These are phyloP conservation scores for Bryconaethiops microstoma DNA, from an alignment of 2,797 vertebrate species.

Conservation along the genomic window DNA sequence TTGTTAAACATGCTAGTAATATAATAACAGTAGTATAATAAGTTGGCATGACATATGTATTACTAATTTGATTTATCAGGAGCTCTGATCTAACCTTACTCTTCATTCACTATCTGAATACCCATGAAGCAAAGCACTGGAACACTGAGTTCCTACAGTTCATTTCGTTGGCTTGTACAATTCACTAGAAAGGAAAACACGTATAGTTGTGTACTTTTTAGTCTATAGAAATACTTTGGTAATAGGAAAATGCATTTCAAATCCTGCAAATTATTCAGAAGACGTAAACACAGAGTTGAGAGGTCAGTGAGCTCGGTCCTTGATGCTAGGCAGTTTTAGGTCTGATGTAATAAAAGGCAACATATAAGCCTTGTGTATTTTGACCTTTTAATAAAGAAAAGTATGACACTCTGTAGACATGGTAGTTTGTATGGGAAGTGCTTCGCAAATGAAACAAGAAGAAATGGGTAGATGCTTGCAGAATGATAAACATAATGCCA, in stretches of 20 bases:
- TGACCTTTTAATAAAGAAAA: background rate
- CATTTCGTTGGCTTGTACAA: no score
- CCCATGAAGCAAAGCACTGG: background rate
- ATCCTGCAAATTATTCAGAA: background rate
- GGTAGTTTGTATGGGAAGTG: background rate
- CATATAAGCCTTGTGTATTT: background rate
- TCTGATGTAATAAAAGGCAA: background rate
- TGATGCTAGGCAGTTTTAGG: background rate
- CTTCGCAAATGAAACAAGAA: background rate
- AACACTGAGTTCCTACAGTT: background rate
- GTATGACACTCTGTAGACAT: background rate
- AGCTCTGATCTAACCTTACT: background rate
- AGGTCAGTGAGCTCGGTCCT: background rate
- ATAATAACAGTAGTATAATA: background rate
- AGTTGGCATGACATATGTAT: background rate
- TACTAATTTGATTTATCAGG: background rate
- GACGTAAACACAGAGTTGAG: no score
- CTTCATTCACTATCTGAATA: background rate
- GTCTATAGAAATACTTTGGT: background rate
- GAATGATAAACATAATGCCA: background rate
- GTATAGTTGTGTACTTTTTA: background rate
- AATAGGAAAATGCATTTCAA: no score
- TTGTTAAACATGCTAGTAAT: background rate
- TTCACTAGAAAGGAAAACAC: background rate
- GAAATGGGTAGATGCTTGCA: background rate